phyloP scores from a whole-genome alignment of 2,113 vertebrate genomes.

The Corvus moneduloides region DNA sequence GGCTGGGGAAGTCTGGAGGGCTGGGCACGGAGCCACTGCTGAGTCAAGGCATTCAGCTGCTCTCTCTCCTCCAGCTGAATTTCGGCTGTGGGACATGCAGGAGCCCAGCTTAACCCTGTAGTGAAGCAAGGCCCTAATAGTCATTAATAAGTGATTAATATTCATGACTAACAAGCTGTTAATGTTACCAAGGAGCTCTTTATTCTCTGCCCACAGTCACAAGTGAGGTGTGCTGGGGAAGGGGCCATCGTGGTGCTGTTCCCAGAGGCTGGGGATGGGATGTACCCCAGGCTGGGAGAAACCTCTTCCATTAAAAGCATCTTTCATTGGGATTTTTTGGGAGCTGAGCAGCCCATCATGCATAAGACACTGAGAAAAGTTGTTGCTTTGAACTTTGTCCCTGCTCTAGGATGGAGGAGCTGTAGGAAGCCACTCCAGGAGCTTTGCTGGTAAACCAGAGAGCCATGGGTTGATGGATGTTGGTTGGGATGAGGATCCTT shows the following conservation, averaged over 20 bases:
- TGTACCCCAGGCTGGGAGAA: background rate
- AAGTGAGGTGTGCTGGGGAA: background rate
- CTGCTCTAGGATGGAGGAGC: background rate
- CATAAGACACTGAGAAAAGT: background rate
- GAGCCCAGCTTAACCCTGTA: background rate
- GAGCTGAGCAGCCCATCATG: background rate
- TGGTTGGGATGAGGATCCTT: background rate
- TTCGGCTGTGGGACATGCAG: background rate
- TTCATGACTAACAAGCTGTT: no score
- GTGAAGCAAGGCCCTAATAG: background rate
- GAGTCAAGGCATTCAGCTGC: slow-evolving; percentile 48
- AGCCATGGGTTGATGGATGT: background rate
- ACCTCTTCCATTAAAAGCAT: background rate
- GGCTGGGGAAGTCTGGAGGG: background rate
- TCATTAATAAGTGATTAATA: background rate
- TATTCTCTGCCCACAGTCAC: background rate
- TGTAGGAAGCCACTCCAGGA: background rate
- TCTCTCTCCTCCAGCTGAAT: background rate
- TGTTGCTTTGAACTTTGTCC: background rate
- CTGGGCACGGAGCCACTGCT: slow-evolving; percentile 48
- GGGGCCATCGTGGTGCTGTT: accelerated
- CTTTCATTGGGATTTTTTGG: background rate
- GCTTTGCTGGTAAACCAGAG: background rate
- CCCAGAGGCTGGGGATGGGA: background rate
- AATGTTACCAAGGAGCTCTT: background rate